Evolutionary conservation across 2,888 invertebrate species (phyloP), one percentile per base, ranked within the genome.

Genomic region (Dichetophora obliterata): DNA sequence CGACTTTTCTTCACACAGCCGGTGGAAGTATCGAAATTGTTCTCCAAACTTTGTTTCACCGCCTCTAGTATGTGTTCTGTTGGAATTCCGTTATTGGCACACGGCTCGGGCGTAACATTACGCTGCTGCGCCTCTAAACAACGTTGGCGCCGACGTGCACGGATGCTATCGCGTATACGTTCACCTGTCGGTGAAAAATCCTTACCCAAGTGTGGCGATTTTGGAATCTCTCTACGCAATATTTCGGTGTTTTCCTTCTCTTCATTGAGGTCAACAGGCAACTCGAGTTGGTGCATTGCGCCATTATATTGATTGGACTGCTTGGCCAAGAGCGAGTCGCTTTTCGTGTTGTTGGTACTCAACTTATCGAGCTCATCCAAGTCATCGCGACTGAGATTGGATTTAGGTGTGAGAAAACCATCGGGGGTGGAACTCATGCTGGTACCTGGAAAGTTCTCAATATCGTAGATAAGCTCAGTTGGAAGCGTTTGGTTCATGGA

Each of bases 401-500:
- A 86, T 80, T 88, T 89, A 8, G 89, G 89, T 43, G 90, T 88
- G 22, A 88, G 77, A 3, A 89, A 83, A 66, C 86, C 89, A 80
- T 90, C 90, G 0, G 86, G 86, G 5, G 87, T 86, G 48, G 89
- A 88, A 52, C 89, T 89, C 11, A 86, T 82, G 71, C 89, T 89
- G 71, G 86, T 87, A 27, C 89, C 89, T 48, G 86, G 86, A 87
- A 94, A 96, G 86, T 94, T 93, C 82, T 92, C 91, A 79, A 96
- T 94, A 87, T 96, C 96, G 70, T 92, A 92, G 19, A 95, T 91
- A 54, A 96, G 90, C 82, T 94, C 92, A 6, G 91, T 89, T 0
- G 95, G 94, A 72, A 93, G 86, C 0, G 93, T 90, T 77, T 91
- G 92, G 1, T 93, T 92, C 16, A 92, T 91, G 0, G 93, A 92